Conservation (phyloP, 2,888 invertebrate genomes). For the Eucera pruinosa region DNA sequence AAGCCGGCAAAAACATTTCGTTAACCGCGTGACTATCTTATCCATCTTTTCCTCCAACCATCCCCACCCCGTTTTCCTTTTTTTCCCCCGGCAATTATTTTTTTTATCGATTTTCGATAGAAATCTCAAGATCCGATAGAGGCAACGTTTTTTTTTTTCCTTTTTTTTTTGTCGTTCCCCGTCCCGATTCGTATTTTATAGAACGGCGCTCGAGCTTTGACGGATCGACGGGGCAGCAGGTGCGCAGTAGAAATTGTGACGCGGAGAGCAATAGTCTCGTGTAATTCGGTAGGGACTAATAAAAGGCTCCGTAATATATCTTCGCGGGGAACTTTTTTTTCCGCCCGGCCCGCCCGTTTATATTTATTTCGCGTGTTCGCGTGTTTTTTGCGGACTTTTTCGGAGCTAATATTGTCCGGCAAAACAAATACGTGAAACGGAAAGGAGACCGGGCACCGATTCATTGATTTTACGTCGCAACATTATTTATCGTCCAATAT, state of each 20-base stretch:
- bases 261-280: constrained; percentile 44
- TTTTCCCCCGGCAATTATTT: not conserved
- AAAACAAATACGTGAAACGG: constrained; percentile 71
- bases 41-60: rapidly evolving
- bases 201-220: constrained; percentile 31
- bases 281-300: constrained; percentile 62
- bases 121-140: not conserved
- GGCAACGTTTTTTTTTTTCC: too few species aligned
- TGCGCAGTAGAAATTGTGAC: constrained; percentile 42
- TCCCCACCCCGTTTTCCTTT: not conserved
- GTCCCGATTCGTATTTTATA: not conserved
- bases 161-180: too few species aligned
- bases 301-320: constrained; percentile 61
- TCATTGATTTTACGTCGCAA: constrained; percentile 81
- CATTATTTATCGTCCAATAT: constrained; percentile 82
- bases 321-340: constrained; percentile 51
- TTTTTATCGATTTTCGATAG: not conserved
- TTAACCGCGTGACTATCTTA: constrained; percentile 43
- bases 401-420: constrained; percentile 70
- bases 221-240: constrained; percentile 45
- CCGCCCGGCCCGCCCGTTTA: constrained; percentile 35
- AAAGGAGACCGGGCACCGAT: constrained; percentile 78
- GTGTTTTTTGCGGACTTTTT: constrained; percentile 66
- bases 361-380: constrained; percentile 64
- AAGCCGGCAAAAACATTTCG: constrained; percentile 48